These are phyloP conservation scores for Ciconia maguari DNA, from an alignment of 2,113 vertebrate species.

Conservation along the genomic window DNA sequence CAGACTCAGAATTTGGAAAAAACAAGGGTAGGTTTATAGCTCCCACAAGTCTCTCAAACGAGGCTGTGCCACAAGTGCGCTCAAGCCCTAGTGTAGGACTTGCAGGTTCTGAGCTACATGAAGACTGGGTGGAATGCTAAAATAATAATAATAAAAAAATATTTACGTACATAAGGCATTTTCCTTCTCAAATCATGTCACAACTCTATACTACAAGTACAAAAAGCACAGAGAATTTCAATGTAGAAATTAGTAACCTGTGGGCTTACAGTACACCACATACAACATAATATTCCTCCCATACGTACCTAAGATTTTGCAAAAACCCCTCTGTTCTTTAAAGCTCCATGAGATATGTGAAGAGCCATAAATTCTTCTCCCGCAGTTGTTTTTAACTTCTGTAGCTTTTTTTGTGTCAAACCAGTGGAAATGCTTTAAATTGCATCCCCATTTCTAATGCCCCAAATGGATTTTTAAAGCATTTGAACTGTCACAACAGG, in stretches of 20 bases:
- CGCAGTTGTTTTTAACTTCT: not conserved
- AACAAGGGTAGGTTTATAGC: not conserved
- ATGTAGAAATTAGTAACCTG: not conserved
- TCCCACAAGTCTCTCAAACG: not conserved
- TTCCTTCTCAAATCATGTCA: not conserved
- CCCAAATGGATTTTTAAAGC: not conserved
- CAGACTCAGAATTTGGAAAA: not conserved
- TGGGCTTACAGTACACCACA: not conserved
- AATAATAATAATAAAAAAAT: not conserved
- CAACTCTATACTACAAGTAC: not conserved
- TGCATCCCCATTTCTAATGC: not conserved
- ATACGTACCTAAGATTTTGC: not conserved
- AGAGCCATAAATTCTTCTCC: not conserved
- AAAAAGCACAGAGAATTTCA: not conserved
- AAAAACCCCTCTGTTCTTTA: not conserved
- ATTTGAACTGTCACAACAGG: not conserved
- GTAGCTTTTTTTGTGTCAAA: not conserved
- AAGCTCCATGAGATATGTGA: not conserved
- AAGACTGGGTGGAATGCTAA: not conserved
- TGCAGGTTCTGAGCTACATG: not conserved
- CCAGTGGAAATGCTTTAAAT: not conserved
- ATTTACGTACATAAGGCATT: not conserved
- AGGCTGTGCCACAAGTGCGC: not conserved
- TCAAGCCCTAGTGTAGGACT: not conserved
- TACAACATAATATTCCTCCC: not conserved